phyloP scores from a whole-genome alignment of 2,113 vertebrate genomes.

The Melanocharis versteri region DNA sequence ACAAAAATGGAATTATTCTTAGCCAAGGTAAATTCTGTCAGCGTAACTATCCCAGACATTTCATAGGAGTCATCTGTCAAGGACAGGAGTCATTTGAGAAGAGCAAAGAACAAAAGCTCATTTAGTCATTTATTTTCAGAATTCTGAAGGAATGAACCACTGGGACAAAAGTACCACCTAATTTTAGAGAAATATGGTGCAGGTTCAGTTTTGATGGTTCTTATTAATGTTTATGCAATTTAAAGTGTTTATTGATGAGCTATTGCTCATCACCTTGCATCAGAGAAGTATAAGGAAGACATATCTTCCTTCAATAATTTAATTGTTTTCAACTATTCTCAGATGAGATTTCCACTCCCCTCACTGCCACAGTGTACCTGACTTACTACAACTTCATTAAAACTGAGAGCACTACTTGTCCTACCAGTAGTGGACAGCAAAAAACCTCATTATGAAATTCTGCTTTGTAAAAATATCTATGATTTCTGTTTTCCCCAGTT shows the following conservation, averaged over 20 bases:
- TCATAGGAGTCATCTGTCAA: neutral
- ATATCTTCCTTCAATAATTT: neutral
- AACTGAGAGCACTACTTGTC: neutral
- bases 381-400: neutral
- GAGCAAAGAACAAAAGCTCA: neutral
- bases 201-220: neutral
- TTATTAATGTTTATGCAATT: neutral
- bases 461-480: neutral
- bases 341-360: neutral
- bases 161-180: neutral
- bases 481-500: neutral
- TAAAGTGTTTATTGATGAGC: neutral
- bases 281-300: neutral
- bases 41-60: neutral
- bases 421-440: neutral
- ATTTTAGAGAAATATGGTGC: neutral
- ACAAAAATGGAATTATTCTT: neutral
- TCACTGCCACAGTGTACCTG: no score
- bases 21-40: slow-evolving; percentile 7
- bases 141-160: neutral
- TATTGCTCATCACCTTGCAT: neutral
- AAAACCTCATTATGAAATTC: neutral
- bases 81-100: neutral
- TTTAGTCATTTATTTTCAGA: neutral
- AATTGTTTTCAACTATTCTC: neutral